Base-by-base conservation (phyloP, 2,113 vertebrate genomes). In the Catharus bicknelli region DNA sequence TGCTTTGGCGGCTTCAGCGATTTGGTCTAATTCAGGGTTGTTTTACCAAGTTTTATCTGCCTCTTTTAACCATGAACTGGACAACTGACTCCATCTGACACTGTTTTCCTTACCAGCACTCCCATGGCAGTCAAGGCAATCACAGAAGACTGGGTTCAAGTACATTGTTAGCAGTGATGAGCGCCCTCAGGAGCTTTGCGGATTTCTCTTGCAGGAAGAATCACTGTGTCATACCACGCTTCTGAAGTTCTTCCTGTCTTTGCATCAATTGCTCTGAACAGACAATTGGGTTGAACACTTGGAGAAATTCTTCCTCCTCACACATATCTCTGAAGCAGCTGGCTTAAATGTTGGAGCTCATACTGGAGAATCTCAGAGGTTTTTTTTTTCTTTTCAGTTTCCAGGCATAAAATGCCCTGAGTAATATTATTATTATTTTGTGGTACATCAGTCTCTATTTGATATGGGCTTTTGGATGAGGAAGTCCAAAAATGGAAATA, bases 1-100 rank as follows among this genome's bases (percentile, higher is more conserved):
- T 98, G 86, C 93, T 97, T 95, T 95, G 97, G 90, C 30, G 0
- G 95, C 80, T 90, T 96, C 92, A 94, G 88, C 1, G 21, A 83
- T 95, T 96, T 95, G 91, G 96, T 91, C 67, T 95, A 78, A 91
- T 88, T 66, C 10, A 30, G 82, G 76, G 61, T n/a, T 96, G 59
- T 96, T 97, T 96, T 93, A 96, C 86, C 90, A 83, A 93, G 92
- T 90, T 97, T 96, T 92, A 75, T 57, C 93, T 78, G 47, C 88
- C 77, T 95, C 83, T 91, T 95, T 96, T 96, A 97, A 93, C 91
- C 93, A 86, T 95, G 84, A 88, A 93, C 91, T 94, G 72, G 83
- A 82, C 32, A 75, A 77, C 80, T 88, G 61, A 55, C 43, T 74
- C 13, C 1, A 0, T n/a, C 48, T 64, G 47, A 68, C 78, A 68